phyloP scores from a whole-genome alignment of 2,888 invertebrate genomes.

The Lymantria monacha region DNA sequence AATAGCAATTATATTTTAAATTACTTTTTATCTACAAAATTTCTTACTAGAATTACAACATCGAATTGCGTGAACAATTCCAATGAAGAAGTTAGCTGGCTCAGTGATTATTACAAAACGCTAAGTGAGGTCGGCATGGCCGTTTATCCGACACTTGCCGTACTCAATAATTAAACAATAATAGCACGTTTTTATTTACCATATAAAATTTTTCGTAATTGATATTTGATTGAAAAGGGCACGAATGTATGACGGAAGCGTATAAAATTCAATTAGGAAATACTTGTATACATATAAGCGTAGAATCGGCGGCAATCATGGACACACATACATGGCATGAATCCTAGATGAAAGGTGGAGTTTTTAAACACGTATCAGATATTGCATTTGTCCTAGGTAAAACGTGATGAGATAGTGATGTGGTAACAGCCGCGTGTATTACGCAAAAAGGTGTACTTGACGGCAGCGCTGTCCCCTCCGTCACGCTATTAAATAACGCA shows the following conservation, averaged over 20 bases:
- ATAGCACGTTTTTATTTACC: conserved; percentile 9
- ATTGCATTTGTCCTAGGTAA: too few relatives aligned
- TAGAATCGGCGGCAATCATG: too few relatives aligned
- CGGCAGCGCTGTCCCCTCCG: too few relatives aligned
- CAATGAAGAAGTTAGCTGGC: conserved; percentile 31
- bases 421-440: too few relatives aligned
- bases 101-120: conserved; percentile 40
- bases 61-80: conserved; percentile 35
- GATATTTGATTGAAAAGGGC: conserved; percentile 3
- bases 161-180: conserved; percentile 23
- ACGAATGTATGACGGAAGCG: conserved; percentile 3
- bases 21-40: conserved; percentile 21
- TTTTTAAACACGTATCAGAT: too few relatives aligned
- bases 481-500: background rate
- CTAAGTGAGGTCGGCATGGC: conserved; percentile 43
- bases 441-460: too few relatives aligned
- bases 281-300: background rate
- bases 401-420: too few relatives aligned
- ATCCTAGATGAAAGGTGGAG: too few relatives aligned
- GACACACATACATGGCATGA: too few relatives aligned
- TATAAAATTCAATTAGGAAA: conserved; percentile 9
- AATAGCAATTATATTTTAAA: conserved; percentile 23
- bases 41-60: conserved; percentile 23
- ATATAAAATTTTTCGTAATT: conserved; percentile 11
- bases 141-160: conserved; percentile 33